Conservation (phyloP, 2,113 vertebrate species). For the Gallinago media region DNA sequence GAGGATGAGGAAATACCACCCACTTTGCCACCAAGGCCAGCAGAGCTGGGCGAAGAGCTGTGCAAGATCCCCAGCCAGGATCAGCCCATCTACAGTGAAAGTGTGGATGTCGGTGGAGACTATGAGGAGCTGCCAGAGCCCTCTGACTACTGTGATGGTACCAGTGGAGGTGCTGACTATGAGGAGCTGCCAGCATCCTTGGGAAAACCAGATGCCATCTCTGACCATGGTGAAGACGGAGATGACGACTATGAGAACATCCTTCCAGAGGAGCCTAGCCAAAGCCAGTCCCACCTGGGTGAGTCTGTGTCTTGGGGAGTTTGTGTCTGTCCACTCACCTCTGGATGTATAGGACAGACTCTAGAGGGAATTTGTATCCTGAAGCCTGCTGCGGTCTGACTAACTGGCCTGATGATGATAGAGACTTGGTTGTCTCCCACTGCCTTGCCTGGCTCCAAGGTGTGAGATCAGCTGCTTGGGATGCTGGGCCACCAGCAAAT, state of each 20-base stretch:
- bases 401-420: neutral
- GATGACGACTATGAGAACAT: slow-evolving; percentile 77
- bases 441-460: neutral
- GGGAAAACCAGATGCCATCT: neutral
- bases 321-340: neutral
- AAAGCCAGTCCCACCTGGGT: neutral
- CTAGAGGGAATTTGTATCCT: neutral
- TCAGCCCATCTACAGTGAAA: slow-evolving; percentile 33
- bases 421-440: neutral
- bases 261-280: slow-evolving; percentile 2
- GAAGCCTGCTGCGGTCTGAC: neutral
- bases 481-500: neutral
- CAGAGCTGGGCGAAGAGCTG: neutral
- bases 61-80: slow-evolving; percentile 35
- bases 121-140: slow-evolving; percentile 80
- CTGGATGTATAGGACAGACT: neutral
- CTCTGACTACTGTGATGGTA: neutral
- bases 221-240: neutral
- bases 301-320: neutral
- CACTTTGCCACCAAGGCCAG: slow-evolving; percentile 63
- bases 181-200: slow-evolving; percentile 41
- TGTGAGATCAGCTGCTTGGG: neutral
- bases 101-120: slow-evolving; percentile 48
- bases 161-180: slow-evolving; percentile 43
- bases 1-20: slow-evolving; percentile 52